These are phyloP conservation scores for Porites cylindrica DNA, from an alignment of 92 coral and sea anemone species.

Conservation along the genomic window DNA sequence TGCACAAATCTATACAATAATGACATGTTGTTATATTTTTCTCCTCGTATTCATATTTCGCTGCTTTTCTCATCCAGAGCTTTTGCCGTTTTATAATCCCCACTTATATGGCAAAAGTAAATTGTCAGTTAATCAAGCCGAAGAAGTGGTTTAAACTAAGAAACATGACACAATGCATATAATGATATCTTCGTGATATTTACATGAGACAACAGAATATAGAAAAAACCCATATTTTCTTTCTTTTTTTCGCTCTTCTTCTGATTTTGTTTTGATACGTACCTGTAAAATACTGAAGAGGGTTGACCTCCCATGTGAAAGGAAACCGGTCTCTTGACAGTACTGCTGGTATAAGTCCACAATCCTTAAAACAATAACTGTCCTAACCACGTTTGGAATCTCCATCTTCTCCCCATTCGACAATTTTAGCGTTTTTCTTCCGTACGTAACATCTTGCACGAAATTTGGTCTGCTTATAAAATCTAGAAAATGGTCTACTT, in stretches of 20 bases:
- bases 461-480: conserved; percentile 61
- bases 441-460: conserved; percentile 75
- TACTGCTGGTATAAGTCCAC: conserved; percentile 45
- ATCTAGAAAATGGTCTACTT: conserved; percentile 61
- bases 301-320: conserved; percentile 58
- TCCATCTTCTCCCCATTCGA: conserved; percentile 50
- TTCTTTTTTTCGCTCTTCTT: neutral
- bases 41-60: too few species aligned
- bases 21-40: neutral
- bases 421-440: conserved; percentile 56
- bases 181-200: too few species aligned
- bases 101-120: too few species aligned
- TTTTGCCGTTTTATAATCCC: too few species aligned
- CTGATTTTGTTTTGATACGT: neutral
- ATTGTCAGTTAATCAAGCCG: too few species aligned
- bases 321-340: conserved; percentile 53
- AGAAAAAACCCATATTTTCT: neutral
- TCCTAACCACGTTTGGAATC: conserved; percentile 67
- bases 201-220: too few species aligned
- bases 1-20: conserved; percentile 22
- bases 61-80: too few species aligned
- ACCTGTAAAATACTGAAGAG: conserved; percentile 63
- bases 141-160: too few species aligned
- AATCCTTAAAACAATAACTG: conserved; percentile 57
- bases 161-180: too few species aligned